Evolutionary conservation across 2,797 vertebrate genomes (phyloP).

Genomic region (Rhabdophis nuchalis): DNA sequence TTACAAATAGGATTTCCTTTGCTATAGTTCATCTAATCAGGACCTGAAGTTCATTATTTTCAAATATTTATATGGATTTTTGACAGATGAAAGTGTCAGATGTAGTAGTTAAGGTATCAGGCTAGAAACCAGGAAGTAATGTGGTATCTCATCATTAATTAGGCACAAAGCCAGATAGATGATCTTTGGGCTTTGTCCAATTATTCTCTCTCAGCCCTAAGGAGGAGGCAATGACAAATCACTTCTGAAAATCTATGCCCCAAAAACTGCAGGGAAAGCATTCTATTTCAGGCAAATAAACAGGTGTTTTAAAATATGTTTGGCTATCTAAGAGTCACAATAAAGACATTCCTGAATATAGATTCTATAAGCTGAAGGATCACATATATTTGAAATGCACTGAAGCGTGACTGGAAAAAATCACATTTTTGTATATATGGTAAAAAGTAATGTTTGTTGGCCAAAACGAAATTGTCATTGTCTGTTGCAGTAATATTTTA

Average conservation of each 20-base stretch:
- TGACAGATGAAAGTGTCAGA: not conserved
- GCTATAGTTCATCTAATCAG: not conserved
- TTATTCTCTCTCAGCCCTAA: not conserved
- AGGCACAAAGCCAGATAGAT: not conserved
- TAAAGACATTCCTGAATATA: not conserved
- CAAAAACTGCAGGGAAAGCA: not conserved
- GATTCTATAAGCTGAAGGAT: not conserved
- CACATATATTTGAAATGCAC: not conserved
- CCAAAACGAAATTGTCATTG: not conserved
- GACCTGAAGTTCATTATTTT: not conserved
- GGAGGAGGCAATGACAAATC: not conserved
- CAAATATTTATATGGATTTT: not conserved
- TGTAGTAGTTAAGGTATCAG: not conserved
- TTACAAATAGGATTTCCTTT: not conserved
- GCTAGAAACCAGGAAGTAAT: not conserved
- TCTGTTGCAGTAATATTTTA: not conserved
- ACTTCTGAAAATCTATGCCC: not conserved
- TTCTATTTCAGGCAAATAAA: not conserved
- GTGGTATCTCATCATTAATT: not conserved
- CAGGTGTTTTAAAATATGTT: not conserved
- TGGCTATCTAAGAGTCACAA: not conserved
- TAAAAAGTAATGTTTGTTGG: not conserved
- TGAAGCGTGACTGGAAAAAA: not conserved
- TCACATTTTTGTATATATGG: not conserved
- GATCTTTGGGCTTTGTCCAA: not conserved